These are phyloP conservation scores for Labrus mixtus DNA, from an alignment of 2,113 vertebrate species.

Conservation along the genomic window DNA sequence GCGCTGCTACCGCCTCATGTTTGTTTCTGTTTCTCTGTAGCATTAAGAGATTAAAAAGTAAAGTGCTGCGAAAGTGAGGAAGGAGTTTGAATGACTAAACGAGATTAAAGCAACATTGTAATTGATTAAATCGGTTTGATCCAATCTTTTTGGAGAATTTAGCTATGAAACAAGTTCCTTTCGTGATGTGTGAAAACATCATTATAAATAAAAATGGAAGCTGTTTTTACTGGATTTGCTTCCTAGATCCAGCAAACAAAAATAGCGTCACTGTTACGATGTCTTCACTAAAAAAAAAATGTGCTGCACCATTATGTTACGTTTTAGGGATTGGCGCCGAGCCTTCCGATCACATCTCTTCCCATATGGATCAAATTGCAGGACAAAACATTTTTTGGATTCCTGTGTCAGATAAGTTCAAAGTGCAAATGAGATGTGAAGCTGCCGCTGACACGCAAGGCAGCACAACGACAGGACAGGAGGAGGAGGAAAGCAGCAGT, in stretches of 20 bases:
- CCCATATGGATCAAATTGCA: conserved; percentile 93
- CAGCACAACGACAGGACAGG: neutral
- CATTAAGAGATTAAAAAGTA: conserved; percentile 49
- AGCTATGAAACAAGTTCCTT: neutral
- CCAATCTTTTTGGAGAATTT: neutral
- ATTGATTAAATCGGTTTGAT: conserved; percentile 4
- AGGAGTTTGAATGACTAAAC: neutral
- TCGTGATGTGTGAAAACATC: neutral
- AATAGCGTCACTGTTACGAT: neutral
- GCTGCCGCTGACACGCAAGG: conserved; percentile 57
- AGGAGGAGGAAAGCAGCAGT: conserved; percentile 7
- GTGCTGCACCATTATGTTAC: conserved; percentile 33
- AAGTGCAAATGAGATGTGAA: conserved; percentile 83
- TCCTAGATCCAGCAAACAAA: neutral
- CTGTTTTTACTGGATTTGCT: neutral
- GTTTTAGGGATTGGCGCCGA: conserved; percentile 87
- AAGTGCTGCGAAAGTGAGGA: conserved; percentile 9
- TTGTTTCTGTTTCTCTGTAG: conserved; percentile 36
- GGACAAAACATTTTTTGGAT: conserved; percentile 90
- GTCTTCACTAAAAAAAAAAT: too few species aligned
- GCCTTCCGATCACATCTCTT: conserved; percentile 86
- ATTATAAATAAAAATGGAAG: neutral
- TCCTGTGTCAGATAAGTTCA: conserved; percentile 93
- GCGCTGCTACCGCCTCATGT: conserved; percentile 29
- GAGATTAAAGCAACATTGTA: neutral